A percentile compares a stretch with the other conserved stretches of the same genome.
These are phyloP conservation scores for Craterocephalus amniculus DNA, from an alignment of 2,797 vertebrate genomes.

Conservation along the genomic window DNA sequence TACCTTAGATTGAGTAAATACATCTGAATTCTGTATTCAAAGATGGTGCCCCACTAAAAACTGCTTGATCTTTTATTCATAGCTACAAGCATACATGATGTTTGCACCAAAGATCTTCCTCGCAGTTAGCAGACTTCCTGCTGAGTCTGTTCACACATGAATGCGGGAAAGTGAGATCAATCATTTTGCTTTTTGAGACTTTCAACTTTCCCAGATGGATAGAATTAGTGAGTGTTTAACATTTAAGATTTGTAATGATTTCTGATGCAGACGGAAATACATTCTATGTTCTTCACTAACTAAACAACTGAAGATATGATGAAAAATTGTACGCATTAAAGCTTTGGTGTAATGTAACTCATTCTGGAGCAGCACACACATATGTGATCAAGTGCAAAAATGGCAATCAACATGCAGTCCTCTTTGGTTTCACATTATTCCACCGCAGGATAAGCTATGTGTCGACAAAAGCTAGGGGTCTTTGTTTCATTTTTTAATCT, in stretches of 20 bases:
- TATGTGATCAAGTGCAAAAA: too few species aligned
- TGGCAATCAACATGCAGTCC: too few species aligned
- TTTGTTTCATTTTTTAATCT: too few species aligned
- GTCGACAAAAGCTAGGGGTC: too few species aligned
- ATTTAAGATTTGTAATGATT: neutral
- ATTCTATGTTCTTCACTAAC: too few species aligned
- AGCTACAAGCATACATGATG: neutral
- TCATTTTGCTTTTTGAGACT: neutral
- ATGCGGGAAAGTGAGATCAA: neutral
- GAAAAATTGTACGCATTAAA: too few species aligned
- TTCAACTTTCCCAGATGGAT: neutral
- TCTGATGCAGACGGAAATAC: neutral
- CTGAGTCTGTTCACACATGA: constrained; percentile 1
- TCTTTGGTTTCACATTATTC: too few species aligned
- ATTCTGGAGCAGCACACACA: too few species aligned
- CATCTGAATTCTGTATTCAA: neutral
- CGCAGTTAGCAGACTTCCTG: neutral
- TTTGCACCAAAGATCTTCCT: neutral
- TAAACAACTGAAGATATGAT: too few species aligned
- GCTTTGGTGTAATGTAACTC: too few species aligned
- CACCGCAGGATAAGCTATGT: too few species aligned
- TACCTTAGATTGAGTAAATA: neutral
- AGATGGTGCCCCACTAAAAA: neutral
- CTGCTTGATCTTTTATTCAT: neutral
- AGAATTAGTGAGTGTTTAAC: neutral